Evolutionary conservation across 92 coral and sea anemone genomes (phyloP), one percentile per base, ranked within the genome.

Genomic region (Porites lobata): DNA sequence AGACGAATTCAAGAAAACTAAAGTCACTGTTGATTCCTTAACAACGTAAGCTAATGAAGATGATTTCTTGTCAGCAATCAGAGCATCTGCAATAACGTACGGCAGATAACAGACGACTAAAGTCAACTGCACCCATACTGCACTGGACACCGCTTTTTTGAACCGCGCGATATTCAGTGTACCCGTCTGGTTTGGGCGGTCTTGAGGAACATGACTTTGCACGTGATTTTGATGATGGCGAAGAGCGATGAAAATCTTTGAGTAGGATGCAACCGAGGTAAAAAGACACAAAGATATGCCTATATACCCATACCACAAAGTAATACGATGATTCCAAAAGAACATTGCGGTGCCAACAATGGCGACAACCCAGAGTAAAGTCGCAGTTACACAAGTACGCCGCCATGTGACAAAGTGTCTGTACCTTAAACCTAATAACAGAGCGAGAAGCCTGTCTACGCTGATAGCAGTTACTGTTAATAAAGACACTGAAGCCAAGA

Each of bases 401-500:
- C 51, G 51, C 59, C 19, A 50, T 0, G 81, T 77, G 20, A 77
- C 81, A 13, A 57, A 22, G 9, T 77, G 69, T 18, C 81, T 57
- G 26, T 57, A 77, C 10, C 22, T 57, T n/a, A 29, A 24, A 9
- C 81, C 81, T 4, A 58, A 17, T 17, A 32, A 58, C 53, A 77
- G 18, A 7, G 81, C 81, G 20, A 77, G 81, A 14, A 77, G 68
- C 26, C 66, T 76, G 51, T 76, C 80, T 9, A 76, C 47, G 21
- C 80, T 76, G 54, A 76, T 24, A 24, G 80, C 50, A 8, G 66
- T 53, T 17, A 58, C n/a, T 76, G 66, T 76, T 43, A 76, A 58
- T 38, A 76, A 29, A n/a, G 80, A 76, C 62, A 52, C 43, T 3
- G 65, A 1, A 12, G n/a, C 15, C 80, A 76, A 76, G 29, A 22